Conservation (phyloP, 2,113 vertebrate genomes). For the Apteryx mantelli region DNA sequence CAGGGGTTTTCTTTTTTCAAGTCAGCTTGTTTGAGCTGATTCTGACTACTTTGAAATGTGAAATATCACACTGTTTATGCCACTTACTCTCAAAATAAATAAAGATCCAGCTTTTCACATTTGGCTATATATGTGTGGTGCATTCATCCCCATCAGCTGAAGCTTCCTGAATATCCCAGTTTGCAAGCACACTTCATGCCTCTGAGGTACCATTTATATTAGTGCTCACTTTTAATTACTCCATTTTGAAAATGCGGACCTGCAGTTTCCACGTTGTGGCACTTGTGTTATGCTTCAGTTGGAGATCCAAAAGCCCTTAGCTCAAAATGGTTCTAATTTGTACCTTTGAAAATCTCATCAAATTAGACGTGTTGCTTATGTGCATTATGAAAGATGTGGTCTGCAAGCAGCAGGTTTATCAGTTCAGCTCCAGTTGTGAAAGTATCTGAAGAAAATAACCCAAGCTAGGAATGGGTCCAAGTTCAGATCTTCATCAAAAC, state of each 20-base stretch:
- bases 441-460: neutral
- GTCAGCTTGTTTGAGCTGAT: neutral
- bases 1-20: neutral
- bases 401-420: neutral
- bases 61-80: neutral
- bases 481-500: neutral
- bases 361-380: neutral
- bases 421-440: neutral
- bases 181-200: neutral
- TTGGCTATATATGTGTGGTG: neutral
- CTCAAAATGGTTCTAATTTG: neutral
- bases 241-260: neutral
- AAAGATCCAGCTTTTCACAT: neutral
- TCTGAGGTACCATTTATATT: neutral
- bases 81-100: neutral
- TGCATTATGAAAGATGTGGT: neutral
- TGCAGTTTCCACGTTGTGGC: neutral
- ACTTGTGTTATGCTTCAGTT: neutral
- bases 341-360: neutral
- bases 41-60: neutral
- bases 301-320: neutral
- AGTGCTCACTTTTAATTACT: neutral
- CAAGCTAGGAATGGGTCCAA: neutral
- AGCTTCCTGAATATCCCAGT: neutral
- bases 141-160: neutral